These are phyloP conservation scores for Myotis planiceps DNA, from an alignment of 2,797 vertebrate species.

Conservation along the genomic window DNA sequence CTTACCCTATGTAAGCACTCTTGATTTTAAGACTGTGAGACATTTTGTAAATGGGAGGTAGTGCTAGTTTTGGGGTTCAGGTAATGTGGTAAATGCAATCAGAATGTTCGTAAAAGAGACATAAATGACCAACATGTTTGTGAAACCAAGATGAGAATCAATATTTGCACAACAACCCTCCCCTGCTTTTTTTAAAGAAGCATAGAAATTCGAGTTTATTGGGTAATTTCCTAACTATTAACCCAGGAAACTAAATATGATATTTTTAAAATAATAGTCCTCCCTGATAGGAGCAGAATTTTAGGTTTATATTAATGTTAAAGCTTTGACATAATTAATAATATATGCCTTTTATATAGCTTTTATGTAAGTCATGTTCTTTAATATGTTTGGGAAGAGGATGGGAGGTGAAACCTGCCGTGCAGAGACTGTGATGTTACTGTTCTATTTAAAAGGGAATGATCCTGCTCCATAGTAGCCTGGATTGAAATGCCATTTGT, in stretches of 20 bases:
- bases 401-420: constrained; percentile 80
- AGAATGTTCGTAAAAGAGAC: background rate
- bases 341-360: constrained; percentile 76
- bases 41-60: background rate
- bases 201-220: constrained; percentile 77
- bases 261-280: constrained; percentile 68
- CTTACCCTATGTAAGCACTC: background rate
- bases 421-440: constrained; percentile 81
- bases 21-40: constrained; percentile 20
- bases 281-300: constrained; percentile 79
- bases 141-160: constrained; percentile 9
- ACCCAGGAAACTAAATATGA: constrained; percentile 70
- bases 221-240: constrained; percentile 79
- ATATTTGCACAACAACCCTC: background rate
- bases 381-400: constrained; percentile 71
- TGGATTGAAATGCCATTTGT: constrained; percentile 79
- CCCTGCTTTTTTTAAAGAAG: constrained; percentile 51
- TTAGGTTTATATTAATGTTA: constrained; percentile 81
- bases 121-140: background rate
- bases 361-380: constrained; percentile 78
- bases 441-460: constrained; percentile 83
- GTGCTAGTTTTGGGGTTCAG: background rate
- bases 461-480: constrained; percentile 74
- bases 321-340: constrained; percentile 83
- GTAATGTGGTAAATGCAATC: background rate